Conservation (phyloP, 2,113 vertebrate species). For the Tupaia chinensis region DNA sequence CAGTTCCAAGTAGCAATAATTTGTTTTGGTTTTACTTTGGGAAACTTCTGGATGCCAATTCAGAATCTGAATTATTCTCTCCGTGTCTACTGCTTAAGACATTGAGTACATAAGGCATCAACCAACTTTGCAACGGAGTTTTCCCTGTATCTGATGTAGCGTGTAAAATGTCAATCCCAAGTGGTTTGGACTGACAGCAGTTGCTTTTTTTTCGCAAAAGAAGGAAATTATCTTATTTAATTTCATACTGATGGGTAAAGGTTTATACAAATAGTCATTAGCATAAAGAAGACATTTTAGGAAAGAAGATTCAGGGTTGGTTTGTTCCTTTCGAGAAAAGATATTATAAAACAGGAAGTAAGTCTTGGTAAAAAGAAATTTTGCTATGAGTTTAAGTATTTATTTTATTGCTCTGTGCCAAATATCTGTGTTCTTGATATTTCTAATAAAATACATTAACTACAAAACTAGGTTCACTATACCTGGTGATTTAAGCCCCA, state of each 20-base stretch:
- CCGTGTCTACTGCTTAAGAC: not conserved
- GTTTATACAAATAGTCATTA: constrained; percentile 52
- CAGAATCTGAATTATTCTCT: constrained; percentile 12
- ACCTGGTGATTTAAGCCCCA: constrained; percentile 84
- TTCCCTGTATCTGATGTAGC: not conserved
- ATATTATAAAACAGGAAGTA: constrained; percentile 73
- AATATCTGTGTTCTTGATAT: constrained; percentile 75
- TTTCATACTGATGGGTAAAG: constrained; percentile 42
- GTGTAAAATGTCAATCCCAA: constrained; percentile 39
- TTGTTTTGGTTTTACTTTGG: constrained; percentile 43
- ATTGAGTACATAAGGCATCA: not conserved
- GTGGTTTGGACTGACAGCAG: constrained; percentile 41
- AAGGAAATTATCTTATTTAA: constrained; percentile 60
- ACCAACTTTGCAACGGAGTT: constrained; percentile 9
- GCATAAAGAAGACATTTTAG: constrained; percentile 44
- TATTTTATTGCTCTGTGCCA: constrained; percentile 77
- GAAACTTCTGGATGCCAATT: constrained; percentile 37
- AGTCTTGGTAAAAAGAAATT: constrained; percentile 81
- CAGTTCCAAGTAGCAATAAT: constrained; percentile 30
- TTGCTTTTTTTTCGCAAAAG: constrained; percentile 55
- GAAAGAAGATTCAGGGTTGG: not conserved
- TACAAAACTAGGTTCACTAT: constrained; percentile 81
- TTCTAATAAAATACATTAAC: constrained; percentile 83
- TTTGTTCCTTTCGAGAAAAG: not conserved
- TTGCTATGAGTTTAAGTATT: constrained; percentile 81